Evolutionary conservation across 2,888 invertebrate genomes (phyloP).

Genomic region (Xanthorhoe designata): DNA sequence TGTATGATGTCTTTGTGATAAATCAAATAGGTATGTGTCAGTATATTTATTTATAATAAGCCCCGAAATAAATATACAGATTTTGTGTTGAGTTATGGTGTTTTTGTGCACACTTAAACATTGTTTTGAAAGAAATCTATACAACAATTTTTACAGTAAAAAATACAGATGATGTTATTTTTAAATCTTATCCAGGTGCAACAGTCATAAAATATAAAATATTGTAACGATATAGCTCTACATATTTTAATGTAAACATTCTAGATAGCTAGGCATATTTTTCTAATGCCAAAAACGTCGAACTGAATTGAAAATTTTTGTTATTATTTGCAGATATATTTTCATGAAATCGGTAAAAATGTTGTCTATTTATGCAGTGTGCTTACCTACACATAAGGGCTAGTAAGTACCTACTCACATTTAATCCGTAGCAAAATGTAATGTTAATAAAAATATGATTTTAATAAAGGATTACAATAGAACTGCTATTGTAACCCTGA

Average conservation of each 20-base stretch:
- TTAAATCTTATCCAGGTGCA: background rate
- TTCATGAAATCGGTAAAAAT: slow-evolving; percentile 30
- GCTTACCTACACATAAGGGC: no score
- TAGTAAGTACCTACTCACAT: no score
- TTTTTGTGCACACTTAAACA: no score
- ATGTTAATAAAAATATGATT: no score
- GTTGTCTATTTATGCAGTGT: slow-evolving; percentile 4
- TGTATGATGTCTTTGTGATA: background rate
- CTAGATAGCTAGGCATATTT: slow-evolving; percentile 26
- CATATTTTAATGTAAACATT: slow-evolving; percentile 23
- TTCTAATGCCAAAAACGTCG: slow-evolving; percentile 9
- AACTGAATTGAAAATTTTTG: slow-evolving; percentile 13
- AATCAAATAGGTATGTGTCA: no score
- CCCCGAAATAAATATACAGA: background rate
- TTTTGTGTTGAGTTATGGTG: no score
- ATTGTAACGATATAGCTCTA: slow-evolving; percentile 3
- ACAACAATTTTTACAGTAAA: no score
- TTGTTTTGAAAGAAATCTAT: no score
- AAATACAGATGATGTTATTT: background rate
- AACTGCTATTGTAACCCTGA: no score
- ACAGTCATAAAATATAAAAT: background rate
- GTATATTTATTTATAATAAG: background rate
- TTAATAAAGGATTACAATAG: no score
- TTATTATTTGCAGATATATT: slow-evolving; percentile 20
- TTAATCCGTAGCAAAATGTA: no score